These are phyloP conservation scores for Pygmarrhopalites habei DNA, from an alignment of 1,140 invertebrate genomes.

Conservation along the genomic window DNA sequence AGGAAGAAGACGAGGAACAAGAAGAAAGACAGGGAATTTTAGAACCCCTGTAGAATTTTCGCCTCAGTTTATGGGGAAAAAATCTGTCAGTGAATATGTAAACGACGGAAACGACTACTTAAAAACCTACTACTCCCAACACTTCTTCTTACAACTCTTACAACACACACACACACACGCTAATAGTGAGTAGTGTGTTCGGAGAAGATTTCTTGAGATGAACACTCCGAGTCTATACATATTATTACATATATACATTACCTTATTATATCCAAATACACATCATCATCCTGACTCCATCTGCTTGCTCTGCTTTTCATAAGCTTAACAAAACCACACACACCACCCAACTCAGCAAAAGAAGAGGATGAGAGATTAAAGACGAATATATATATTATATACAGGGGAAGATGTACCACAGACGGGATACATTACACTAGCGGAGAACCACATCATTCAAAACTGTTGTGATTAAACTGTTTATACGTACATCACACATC, in stretches of 20 bases:
- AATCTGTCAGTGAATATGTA: conserved; percentile 8
- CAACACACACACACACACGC: too few species aligned
- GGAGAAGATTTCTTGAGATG: background rate
- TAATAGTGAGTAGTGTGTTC: too few species aligned
- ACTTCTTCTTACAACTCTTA: too few species aligned
- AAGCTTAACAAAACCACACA: background rate
- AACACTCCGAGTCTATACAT: background rate
- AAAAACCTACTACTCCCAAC: background rate
- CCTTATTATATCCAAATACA: background rate
- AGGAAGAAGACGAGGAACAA: background rate
- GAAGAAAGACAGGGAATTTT: background rate
- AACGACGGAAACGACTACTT: background rate
- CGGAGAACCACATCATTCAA: too few species aligned
- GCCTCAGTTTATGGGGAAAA: conserved; percentile 4
- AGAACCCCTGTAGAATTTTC: background rate
- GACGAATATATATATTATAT: too few species aligned
- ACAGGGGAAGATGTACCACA: too few species aligned
- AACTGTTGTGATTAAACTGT: too few species aligned
- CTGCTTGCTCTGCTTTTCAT: background rate
- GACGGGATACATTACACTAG: too few species aligned
- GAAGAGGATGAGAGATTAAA: too few species aligned
- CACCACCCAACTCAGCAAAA: background rate
- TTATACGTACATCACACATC: too few species aligned
- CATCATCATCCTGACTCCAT: conserved; percentile 4
- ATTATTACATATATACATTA: background rate